phyloP scores from a whole-genome alignment of 2,113 vertebrate genomes.

The Cranoglanis bouderius region DNA sequence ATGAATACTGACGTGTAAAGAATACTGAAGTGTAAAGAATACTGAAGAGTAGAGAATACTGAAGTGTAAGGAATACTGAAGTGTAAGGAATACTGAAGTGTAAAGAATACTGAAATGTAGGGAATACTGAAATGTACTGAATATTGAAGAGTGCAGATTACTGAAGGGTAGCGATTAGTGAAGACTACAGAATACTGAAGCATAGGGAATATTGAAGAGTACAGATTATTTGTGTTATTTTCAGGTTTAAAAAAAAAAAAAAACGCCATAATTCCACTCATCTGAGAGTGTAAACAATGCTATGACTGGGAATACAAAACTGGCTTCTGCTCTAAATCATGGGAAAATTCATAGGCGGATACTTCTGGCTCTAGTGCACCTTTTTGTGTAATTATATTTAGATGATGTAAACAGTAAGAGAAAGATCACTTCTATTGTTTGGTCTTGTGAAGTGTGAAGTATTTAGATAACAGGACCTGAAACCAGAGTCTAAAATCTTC shows the following conservation, averaged over 20 bases:
- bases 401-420: too few relatives aligned
- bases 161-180: background rate
- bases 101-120: too few relatives aligned
- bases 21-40: background rate
- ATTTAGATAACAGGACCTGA: conserved; percentile 16
- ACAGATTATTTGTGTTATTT: background rate
- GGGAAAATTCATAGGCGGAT: background rate
- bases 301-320: background rate
- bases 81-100: too few relatives aligned
- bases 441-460: background rate
- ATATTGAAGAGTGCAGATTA: background rate
- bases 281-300: background rate
- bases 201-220: background rate
- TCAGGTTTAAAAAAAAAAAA: background rate
- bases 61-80: background rate
- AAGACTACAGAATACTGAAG: background rate
- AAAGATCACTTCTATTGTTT: background rate
- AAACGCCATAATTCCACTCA: background rate
- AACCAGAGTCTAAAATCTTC: background rate
- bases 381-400: background rate
- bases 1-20: too few relatives aligned
- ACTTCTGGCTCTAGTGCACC: background rate
- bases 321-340: background rate
- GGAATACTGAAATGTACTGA: too few relatives aligned
- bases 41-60: background rate